These are phyloP conservation scores for Phytoseiulus persimilis DNA, from an alignment of 2,888 invertebrate genomes.

Conservation along the genomic window DNA sequence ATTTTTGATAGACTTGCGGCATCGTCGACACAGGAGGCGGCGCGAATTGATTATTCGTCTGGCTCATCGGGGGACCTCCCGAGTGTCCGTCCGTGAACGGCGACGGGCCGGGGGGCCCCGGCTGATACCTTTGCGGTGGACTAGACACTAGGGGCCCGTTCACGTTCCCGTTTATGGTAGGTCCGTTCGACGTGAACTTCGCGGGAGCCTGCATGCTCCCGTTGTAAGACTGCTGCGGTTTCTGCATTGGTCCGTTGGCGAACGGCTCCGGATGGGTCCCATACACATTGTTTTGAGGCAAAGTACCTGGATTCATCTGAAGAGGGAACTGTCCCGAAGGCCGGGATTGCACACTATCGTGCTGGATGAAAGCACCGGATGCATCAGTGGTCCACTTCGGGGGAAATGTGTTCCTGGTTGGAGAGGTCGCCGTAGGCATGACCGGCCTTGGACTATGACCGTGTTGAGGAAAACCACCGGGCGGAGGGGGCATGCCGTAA, in stretches of 20 bases:
- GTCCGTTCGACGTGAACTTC: not conserved
- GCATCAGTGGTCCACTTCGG: not conserved
- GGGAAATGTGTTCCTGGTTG: not conserved
- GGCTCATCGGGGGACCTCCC: not conserved
- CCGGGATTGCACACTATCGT: not conserved
- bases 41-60: not conserved
- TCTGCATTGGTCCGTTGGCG: not conserved
- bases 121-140: not conserved
- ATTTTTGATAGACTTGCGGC: not conserved
- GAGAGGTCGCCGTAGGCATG: not conserved
- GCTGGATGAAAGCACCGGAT: not conserved
- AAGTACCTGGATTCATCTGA: not conserved
- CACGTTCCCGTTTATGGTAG: not conserved
- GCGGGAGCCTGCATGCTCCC: not conserved
- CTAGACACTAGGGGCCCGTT: not conserved
- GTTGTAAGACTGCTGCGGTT: not conserved
- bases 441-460: not conserved
- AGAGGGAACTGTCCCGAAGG: not conserved
- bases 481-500: slow-evolving; percentile 20
- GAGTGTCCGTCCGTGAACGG: not conserved
- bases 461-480: slow-evolving; percentile 31
- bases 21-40: not conserved
- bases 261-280: not conserved
- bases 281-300: not conserved
- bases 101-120: not conserved